A percentile compares a stretch with the other conserved stretches of the same genome.
Conservation (phyloP, 2,797 vertebrate species). For the Falco cherrug region DNA sequence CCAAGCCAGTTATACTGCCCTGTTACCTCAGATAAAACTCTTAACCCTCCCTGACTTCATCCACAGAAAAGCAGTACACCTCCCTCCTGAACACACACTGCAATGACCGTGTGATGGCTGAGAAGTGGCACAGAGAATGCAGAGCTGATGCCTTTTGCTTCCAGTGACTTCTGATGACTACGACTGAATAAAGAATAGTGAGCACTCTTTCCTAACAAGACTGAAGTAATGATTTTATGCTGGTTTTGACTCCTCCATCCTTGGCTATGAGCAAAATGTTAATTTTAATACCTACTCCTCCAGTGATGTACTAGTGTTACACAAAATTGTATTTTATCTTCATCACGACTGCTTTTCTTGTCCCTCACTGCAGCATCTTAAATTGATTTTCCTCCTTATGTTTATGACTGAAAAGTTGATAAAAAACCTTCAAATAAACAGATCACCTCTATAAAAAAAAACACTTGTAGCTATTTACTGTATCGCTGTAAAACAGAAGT, state of each 20-base stretch:
- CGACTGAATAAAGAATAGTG: neutral
- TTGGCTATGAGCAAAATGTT: neutral
- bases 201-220: neutral
- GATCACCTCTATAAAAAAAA: neutral
- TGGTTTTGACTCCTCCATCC: neutral
- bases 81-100: fast-evolving
- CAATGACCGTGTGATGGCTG: neutral
- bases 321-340: neutral
- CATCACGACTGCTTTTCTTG: neutral
- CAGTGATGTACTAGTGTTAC: neutral
- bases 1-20: neutral
- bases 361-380: neutral
- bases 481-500: neutral
- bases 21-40: neutral
- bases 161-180: neutral
- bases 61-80: neutral
- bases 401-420: neutral
- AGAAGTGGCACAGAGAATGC: neutral
- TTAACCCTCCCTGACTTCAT: neutral
- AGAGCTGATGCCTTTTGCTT: neutral
- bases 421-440: neutral
- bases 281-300: neutral
- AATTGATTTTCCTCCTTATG: neutral
- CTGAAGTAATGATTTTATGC: neutral
- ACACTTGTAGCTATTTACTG: neutral